These are phyloP conservation scores for Rhizomys pruinosus DNA, from an alignment of 2,113 vertebrate genomes.

Conservation along the genomic window DNA sequence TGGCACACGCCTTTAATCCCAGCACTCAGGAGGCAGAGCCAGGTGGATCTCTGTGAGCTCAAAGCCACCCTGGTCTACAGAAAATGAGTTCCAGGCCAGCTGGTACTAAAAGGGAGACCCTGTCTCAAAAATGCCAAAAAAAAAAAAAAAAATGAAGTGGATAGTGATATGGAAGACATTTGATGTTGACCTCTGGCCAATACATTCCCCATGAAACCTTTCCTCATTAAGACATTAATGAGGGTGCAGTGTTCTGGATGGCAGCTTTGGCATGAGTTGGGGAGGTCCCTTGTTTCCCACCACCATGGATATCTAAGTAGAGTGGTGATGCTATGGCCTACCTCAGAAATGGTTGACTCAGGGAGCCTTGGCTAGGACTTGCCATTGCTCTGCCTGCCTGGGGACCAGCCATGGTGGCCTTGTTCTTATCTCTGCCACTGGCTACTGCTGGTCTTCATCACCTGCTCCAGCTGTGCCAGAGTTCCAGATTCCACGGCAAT, in stretches of 20 bases:
- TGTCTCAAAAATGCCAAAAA: not conserved
- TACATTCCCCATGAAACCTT: not conserved
- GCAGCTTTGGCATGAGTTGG: not conserved
- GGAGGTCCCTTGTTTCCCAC: not conserved
- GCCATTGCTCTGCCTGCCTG: not conserved
- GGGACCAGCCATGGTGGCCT: not conserved
- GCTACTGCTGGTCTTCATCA: not conserved
- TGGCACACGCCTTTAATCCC: too few species aligned
- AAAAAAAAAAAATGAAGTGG: not conserved
- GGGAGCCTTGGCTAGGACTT: accelerated
- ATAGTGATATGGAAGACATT: not conserved
- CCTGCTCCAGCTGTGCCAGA: not conserved
- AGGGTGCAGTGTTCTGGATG: not conserved
- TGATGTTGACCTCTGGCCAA: too few species aligned
- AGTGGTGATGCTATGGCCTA: not conserved
- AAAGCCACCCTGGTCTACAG: too few species aligned
- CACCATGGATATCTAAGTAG: accelerated
- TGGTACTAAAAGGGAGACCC: too few species aligned
- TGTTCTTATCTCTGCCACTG: not conserved
- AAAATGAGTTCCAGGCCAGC: too few species aligned
- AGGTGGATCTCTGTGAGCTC: too few species aligned
- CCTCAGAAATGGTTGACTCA: not conserved
- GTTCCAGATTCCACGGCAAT: not conserved
- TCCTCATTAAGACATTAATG: not conserved
- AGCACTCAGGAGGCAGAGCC: not conserved